Base-by-base conservation (phyloP, 1,140 invertebrate species). In the Bombus consobrinus region DNA sequence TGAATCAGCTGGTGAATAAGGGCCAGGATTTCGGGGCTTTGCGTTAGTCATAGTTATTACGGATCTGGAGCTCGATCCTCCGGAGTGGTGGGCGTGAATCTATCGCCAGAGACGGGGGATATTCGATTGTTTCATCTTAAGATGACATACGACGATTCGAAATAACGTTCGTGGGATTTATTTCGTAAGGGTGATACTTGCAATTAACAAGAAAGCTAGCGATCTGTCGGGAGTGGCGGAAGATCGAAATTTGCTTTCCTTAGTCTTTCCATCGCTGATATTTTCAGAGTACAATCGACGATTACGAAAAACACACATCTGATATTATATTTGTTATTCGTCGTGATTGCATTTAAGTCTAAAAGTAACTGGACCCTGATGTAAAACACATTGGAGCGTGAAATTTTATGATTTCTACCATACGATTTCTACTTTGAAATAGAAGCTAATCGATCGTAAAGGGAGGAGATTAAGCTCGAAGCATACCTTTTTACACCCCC, bases 1-100 rank as follows among this genome's bases (percentile, higher is more conserved):
- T 88, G 89, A 90, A 88, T 90, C 86, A 90, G 68, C 79, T 57
- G 39, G 79, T 79, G 81, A 90, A 82, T 90, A 89, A 85, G 75
- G 81, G 69, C 62, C 34, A 32, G 41, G 78, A 66, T 81, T 81
- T 85, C 37, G 84, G 78, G 43, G 57, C 69, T 81, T 75, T 71
- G 84, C 34, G 34, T 85, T 85, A 85, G 84, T 85, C 84, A 85
- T 59, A n/a, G 69, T 74, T 85, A 85, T 80, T 85, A 80, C 76
- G 25, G 41, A 80, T 73, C 53, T 62, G 32, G 25, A 64, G 25
- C 37, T n/a, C 47, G 82, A 69, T 62, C 18, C 37, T 1, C 2
- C 37, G 13, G 13, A 37, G 25, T 12, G 13, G 8, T 34, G 37
- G 47, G n/a, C 66, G 43, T 57, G 64, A 43, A 68, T 69, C 34